phyloP scores from a whole-genome alignment of 2,113 vertebrate species.

The Zosterops japonicus region DNA sequence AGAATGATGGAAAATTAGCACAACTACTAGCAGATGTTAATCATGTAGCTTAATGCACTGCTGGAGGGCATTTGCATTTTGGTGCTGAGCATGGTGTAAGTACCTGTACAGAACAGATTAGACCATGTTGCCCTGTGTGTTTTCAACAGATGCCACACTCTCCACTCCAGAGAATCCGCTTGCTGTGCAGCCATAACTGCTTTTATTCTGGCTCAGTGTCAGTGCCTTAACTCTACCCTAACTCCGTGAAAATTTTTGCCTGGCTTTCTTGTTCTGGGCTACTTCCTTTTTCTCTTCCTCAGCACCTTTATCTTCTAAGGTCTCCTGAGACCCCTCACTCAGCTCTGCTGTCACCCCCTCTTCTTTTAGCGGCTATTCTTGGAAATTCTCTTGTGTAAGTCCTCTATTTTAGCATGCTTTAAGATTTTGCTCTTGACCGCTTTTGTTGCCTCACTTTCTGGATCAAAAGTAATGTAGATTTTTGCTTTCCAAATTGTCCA shows the following conservation, averaged over 20 bases:
- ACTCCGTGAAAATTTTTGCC: not conserved
- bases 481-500: not conserved
- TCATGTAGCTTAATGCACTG: conserved; percentile 59
- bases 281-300: not conserved
- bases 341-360: not conserved
- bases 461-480: not conserved
- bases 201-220: not conserved
- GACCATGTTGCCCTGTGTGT: not conserved
- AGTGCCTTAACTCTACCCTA: not conserved
- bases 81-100: not conserved
- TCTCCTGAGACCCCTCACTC: not conserved
- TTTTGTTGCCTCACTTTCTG: not conserved
- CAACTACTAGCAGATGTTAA: conserved; percentile 52
- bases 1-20: conserved; percentile 31
- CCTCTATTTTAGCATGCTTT: not conserved
- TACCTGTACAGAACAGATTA: conserved; percentile 23
- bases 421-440: not conserved
- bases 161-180: not conserved
- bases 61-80: conserved; percentile 38
- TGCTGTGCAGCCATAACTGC: not conserved
- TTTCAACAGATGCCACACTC: conserved; percentile 10
- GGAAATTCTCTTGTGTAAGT: not conserved
- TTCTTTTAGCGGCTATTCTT: not conserved
- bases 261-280: not conserved
- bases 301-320: not conserved